Percentiles rank a stretch among this genome's conserved stretches.
Conservation (phyloP, 2,888 invertebrate species). For the Patella caerulea region DNA sequence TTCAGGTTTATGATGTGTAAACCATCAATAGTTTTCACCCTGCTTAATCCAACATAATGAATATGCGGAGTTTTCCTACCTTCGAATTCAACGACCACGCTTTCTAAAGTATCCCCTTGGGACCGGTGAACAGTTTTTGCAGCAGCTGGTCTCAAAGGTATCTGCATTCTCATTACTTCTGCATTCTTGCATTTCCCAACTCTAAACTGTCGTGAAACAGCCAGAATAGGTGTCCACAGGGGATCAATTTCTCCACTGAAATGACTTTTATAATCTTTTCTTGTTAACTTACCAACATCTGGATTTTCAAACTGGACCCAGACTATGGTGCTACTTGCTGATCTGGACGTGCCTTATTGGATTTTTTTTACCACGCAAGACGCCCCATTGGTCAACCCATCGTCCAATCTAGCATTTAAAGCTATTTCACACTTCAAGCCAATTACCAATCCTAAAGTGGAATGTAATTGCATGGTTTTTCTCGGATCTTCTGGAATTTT, state of each 20-base stretch:
- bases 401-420: constrained; percentile 35
- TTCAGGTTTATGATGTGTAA: not conserved
- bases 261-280: not conserved
- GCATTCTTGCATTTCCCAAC: no score
- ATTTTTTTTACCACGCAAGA: constrained; percentile 21
- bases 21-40: constrained; percentile 26
- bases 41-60: not conserved
- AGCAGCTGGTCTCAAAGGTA: not conserved
- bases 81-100: not conserved
- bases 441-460: not conserved
- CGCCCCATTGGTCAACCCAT: constrained; percentile 43
- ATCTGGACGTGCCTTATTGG: no score
- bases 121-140: constrained; percentile 14
- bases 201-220: no score
- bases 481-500: not conserved
- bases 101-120: constrained; percentile 6
- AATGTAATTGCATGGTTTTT: not conserved
- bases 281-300: not conserved
- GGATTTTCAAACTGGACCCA: not conserved
- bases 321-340: not conserved
- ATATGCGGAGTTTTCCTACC: no score
- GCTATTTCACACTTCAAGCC: constrained; percentile 31
- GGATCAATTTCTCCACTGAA: not conserved
- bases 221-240: no score
- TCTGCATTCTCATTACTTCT: no score